These are phyloP conservation scores for Nipponia nippon DNA, from an alignment of 2,113 vertebrate species.

Conservation along the genomic window DNA sequence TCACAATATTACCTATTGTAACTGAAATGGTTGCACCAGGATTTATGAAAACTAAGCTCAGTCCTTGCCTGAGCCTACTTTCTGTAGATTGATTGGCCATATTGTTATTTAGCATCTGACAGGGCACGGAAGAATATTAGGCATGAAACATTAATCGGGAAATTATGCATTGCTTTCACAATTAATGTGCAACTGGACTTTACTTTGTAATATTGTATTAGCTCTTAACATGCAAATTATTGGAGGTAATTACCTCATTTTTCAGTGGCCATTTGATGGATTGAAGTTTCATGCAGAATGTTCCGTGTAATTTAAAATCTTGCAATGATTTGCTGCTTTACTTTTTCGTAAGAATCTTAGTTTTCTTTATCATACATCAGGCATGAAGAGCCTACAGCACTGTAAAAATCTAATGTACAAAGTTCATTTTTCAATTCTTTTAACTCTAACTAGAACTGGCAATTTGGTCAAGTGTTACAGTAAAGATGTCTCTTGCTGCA, in stretches of 20 bases:
- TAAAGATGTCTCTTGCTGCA: not conserved
- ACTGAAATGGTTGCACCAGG: slow-evolving; percentile 18
- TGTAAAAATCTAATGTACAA: not conserved
- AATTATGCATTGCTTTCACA: slow-evolving; percentile 97
- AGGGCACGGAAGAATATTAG: slow-evolving; percentile 71
- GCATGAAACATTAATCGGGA: slow-evolving; percentile 97
- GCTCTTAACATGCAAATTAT: slow-evolving; percentile 96
- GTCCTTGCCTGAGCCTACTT: slow-evolving; percentile 20
- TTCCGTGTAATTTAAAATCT: slow-evolving; percentile 72
- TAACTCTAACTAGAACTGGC: not conserved
- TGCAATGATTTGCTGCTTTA: slow-evolving; percentile 45
- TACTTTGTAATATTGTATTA: slow-evolving; percentile 92
- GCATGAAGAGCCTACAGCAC: not conserved
- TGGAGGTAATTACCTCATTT: slow-evolving; percentile 97
- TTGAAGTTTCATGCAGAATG: slow-evolving; percentile 75
- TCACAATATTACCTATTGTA: not conserved
- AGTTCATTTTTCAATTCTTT: slow-evolving; percentile 10
- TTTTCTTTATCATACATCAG: slow-evolving; percentile 40
- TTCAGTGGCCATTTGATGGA: slow-evolving; percentile 88
- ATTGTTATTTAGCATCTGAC: slow-evolving; percentile 79
- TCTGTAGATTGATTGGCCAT: slow-evolving; percentile 71
- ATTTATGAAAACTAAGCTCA: slow-evolving; percentile 40
- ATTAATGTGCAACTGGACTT: slow-evolving; percentile 95
- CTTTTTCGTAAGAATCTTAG: slow-evolving; percentile 41
- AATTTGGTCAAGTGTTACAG: slow-evolving; percentile 40